Percentiles rank a stretch among this genome's conserved stretches.
phyloP scores from a whole-genome alignment of 1,140 invertebrate species.

The Eumaeus atala region DNA sequence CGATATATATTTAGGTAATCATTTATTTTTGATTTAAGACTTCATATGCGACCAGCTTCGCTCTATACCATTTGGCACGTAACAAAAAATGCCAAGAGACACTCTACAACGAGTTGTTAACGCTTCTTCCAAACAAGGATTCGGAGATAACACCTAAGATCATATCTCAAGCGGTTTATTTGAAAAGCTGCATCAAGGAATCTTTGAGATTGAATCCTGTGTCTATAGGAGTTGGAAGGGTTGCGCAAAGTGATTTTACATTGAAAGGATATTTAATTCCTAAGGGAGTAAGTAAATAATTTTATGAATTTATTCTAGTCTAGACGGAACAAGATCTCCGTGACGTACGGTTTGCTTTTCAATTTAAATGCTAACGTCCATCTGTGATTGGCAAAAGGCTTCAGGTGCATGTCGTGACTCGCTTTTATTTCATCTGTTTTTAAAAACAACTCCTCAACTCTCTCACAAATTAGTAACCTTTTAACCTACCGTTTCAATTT shows the following conservation, averaged over 20 bases:
- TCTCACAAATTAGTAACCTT: too few species aligned
- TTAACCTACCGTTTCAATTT: too few species aligned
- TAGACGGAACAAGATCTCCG: too few species aligned
- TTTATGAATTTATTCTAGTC: too few species aligned
- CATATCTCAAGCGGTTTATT: slow-evolving; percentile 80
- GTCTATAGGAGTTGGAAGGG: slow-evolving; percentile 86
- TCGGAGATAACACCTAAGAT: slow-evolving; percentile 75
- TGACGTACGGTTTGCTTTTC: too few species aligned
- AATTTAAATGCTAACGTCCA: too few species aligned
- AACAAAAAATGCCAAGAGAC: slow-evolving; percentile 84
- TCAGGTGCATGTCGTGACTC: too few species aligned
- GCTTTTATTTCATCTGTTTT: too few species aligned
- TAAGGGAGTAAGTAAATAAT: slow-evolving; percentile 87
- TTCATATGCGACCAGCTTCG: slow-evolving; percentile 85
- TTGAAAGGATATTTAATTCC: slow-evolving; percentile 90
- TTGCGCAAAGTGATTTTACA: slow-evolving; percentile 83
- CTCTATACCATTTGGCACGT: slow-evolving; percentile 86
- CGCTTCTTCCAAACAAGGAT: slow-evolving; percentile 72
- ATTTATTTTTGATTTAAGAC: slow-evolving; percentile 77
- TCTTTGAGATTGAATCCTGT: slow-evolving; percentile 88
- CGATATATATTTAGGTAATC: neutral
- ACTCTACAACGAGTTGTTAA: slow-evolving; percentile 79
- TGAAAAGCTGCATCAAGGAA: slow-evolving; percentile 89
- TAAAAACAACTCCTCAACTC: too few species aligned
- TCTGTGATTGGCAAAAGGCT: too few species aligned